phyloP scores from a whole-genome alignment of 2,113 vertebrate species.

The Notarius lentiginosus region DNA sequence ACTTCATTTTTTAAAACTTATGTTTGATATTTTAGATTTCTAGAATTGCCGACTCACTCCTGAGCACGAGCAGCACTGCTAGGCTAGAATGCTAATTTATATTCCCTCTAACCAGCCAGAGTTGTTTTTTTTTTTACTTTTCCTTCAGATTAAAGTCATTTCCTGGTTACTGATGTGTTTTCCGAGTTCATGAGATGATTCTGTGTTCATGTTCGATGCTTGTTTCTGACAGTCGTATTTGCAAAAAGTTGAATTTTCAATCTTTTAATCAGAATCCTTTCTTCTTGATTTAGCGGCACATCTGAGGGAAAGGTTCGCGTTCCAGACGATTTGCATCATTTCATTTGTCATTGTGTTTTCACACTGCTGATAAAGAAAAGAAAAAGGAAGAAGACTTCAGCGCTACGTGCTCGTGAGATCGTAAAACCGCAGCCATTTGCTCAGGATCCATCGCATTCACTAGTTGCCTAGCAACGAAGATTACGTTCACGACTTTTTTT shows the following conservation, averaged over 20 bases:
- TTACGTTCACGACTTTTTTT: neutral
- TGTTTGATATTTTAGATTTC: neutral
- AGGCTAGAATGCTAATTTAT: neutral
- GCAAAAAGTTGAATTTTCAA: too few relatives aligned
- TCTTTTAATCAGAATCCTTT: neutral
- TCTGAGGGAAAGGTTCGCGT: neutral
- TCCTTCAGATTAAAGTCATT: neutral
- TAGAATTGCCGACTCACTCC: neutral
- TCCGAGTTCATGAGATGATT: neutral
- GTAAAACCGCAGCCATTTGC: neutral
- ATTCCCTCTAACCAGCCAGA: neutral
- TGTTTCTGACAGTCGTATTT: neutral
- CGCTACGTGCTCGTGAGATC: neutral
- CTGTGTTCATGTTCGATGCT: neutral
- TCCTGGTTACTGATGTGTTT: neutral
- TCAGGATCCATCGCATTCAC: neutral
- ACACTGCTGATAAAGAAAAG: neutral
- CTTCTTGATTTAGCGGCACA: neutral
- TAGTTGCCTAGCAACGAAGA: neutral
- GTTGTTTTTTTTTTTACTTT: neutral
- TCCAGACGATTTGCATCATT: neutral
- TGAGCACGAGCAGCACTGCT: neutral
- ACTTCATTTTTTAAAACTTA: neutral
- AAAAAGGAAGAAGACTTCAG: neutral
- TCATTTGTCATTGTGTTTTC: neutral